Base-by-base conservation (phyloP, 2,797 vertebrate species). In the Propithecus perrieri region DNA sequence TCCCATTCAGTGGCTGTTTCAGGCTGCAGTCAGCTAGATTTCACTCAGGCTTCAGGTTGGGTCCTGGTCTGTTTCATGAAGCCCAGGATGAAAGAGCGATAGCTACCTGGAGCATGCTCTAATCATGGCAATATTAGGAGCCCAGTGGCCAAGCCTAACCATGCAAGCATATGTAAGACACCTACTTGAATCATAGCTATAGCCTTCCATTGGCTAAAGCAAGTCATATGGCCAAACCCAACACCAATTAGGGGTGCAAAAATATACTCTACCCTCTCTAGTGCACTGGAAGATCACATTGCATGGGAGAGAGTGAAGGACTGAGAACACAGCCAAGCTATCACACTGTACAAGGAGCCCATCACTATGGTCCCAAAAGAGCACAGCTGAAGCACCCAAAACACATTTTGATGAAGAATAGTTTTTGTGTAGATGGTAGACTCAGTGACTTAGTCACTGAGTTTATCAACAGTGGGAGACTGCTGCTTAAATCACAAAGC, bases 401-500 rank as follows among this genome's bases (percentile, higher is more conserved):
- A 67, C 53, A 94, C 17, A 75, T 67, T 84, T 22, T 69, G 57
- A 87, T 57, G 35, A 86, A 38, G 41, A 90, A 79, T 6, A 72
- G n/a, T 63, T 71, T 71, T 76, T 28, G 10, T 80, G 28, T 55
- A 85, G 41, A 78, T 55, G 35, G 30, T 33, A 85, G 35, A 76
- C 55, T 11, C 9, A 85, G 33, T 65, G 57, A 28, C 30, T 91
- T 76, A 76, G 24, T 93, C 79, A 71, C 7, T 41, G 26, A 81
- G 30, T 65, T 91, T 41, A 80, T 33, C 50, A 86, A 61, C 4
- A 92, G 33, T 17, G 7, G 53, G 57, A 95, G 53, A 89, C 48
- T 80, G n/a, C 38, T 33, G 43, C 67, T 91, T 76, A 95, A 83
- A 69, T 55, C 93, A 93, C 35, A 69, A 84, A 86, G 59, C 61